Evolutionary conservation across 2,113 vertebrate genomes (phyloP), one percentile per base, ranked within the genome.

Genomic region (Cyphomyrus discorhynchus): DNA sequence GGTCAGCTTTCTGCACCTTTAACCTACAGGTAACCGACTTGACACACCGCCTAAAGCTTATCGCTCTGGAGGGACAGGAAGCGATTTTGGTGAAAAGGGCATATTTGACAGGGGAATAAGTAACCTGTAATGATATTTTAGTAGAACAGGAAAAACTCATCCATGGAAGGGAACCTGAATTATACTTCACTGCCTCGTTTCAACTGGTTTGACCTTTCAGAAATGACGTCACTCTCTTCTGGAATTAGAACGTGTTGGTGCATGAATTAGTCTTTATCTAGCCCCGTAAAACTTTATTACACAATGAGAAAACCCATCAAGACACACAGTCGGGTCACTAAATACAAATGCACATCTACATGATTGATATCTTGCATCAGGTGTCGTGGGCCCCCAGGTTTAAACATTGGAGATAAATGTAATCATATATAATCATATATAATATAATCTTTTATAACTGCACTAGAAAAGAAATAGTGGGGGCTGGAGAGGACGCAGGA

Each of bases 241-340:
- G 45, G 27, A 85, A 85, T 85, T 50, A 85, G 42, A 85, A 24
- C 24, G 3, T 13, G 47, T 3, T 11, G 3, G 4, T 50, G 83
- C 46, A 85, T 85, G 7, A 50, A 49, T 85, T 85, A 84, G 21
- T 85, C 46, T 85, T 85, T 85, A 85, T 77, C 31, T 85, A 85
- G 19, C 24, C 83, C 82, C 49, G 19, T 85, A n/a, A 85, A 85
- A 85, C 42, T 85, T 77, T 77, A 39, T 77, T 85, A 47, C 24
- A 85, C 83, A 85, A 49, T 50, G 10, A n/a, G 82, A 47, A 77
- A 77, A 77, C 27, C 70, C 70, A 35, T 77, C 47, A 49, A 31
- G 42, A 50, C 19, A 27, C 8, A 66, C 9, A 10, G n/a, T 66
- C 62, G 9, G 39, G 6, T 83, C 45, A 85, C 19, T 84, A 42